Evolutionary conservation across 2,113 vertebrate genomes (phyloP).

Genomic region (Columba livia): DNA sequence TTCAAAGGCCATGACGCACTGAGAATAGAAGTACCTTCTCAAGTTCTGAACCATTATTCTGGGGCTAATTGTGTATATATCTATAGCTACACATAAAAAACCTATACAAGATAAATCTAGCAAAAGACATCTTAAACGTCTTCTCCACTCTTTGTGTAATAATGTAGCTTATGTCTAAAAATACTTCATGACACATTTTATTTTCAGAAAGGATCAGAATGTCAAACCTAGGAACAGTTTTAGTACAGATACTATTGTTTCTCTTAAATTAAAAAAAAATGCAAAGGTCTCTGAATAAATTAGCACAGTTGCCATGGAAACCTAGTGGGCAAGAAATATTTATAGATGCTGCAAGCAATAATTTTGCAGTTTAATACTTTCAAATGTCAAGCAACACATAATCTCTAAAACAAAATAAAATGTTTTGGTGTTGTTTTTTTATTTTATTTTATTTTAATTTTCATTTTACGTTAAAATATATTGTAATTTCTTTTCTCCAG

Average conservation of each 20-base stretch:
- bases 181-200: slow-evolving; percentile 2
- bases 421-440: no score
- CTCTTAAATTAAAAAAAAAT: slow-evolving; percentile 56
- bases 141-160: not conserved
- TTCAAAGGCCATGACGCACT: not conserved
- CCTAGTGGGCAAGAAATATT: slow-evolving; percentile 70
- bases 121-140: not conserved
- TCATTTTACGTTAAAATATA: not conserved
- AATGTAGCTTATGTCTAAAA: not conserved
- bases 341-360: slow-evolving; percentile 68
- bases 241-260: slow-evolving; percentile 51
- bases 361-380: slow-evolving; percentile 62
- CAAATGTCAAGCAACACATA: slow-evolving; percentile 65
- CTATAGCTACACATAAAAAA: not conserved
- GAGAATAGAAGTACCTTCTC: not conserved
- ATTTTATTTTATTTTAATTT: no score
- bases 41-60: not conserved
- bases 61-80: not conserved
- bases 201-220: slow-evolving; percentile 41
- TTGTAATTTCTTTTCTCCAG: not conserved
- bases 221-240: slow-evolving; percentile 16
- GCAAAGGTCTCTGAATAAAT: slow-evolving; percentile 70
- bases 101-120: not conserved
- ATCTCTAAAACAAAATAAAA: slow-evolving; percentile 19
- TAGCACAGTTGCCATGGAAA: slow-evolving; percentile 67